Evolutionary conservation across 2,888 invertebrate species (phyloP), one percentile per base, ranked within the genome.

Genomic region (Bombylius discolor): DNA sequence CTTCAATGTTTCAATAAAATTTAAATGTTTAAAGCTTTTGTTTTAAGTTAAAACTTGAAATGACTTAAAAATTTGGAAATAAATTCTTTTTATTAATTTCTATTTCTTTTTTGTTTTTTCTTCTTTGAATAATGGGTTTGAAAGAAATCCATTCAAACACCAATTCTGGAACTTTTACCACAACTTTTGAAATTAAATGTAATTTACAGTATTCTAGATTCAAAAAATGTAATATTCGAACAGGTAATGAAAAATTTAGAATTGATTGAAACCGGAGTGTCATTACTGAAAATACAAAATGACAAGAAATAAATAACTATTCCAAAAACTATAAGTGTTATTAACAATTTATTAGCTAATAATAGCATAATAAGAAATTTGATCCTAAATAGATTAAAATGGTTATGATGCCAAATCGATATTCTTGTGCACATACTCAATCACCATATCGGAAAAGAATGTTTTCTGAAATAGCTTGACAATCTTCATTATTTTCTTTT

Each of bases 151-250:
- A 77, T 96, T 36, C 96, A 97, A 70, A 84, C 87, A 54, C 81
- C 87, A 67, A 93, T 97, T 13, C 74, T 98, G 14, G 81, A 84
- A 62, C 76, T 98, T 2, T 77, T 98, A 11, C 87, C 87, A 53
- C 90, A 94, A 67, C 75, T 98, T 54, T 80, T 97, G 42, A 89
- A 92, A 53, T 77, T 95, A 5, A 79, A 91, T 62, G 92, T 98
- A 0, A 97, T 96, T 74, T 98, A 97, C 73, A 94, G 92, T 68
- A 82, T 95, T 64, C 76, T 98, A 58, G 97, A 97, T 74, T 89
- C 93, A 0, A 95, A 96, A 64, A 90, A 91, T 73, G 86, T 94
- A 57, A 97, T 97, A 74, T 89, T 95, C 57, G 88, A 87, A 11
- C 95, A 91, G 70, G 86, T 97, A 5, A 78, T 94, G 67, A 92